Base-by-base conservation (phyloP, 2,113 vertebrate genomes). In the Scatophagus argus region DNA sequence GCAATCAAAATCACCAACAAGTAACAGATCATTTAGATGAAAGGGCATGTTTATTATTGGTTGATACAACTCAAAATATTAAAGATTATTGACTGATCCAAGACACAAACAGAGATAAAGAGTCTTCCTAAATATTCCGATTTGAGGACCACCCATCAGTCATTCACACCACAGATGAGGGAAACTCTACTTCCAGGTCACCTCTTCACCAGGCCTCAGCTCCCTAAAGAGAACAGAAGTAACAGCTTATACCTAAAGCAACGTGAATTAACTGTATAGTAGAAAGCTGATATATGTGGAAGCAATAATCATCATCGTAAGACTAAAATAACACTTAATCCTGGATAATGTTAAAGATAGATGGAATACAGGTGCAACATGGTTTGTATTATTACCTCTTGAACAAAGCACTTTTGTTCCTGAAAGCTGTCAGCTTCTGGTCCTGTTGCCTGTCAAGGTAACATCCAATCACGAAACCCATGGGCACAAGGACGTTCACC, bases 391-490 rank as follows among this genome's bases (percentile, higher is more conserved):
- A 63, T 81, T 51, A 99, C 98, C 98, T 98, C 90, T 75, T 89
- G 69, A 85, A 99, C 34, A 99, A 87, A 8, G 82, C 56, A 77
- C 98, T 99, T 93, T 97, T 98, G 91, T 99, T 99, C 84, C 96
- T 95, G 95, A 96, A 99, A 31, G 94, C 39, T 19, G 95, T 91
- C 61, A 99, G 81, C 71, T 92, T 96, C 82, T 94, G 89, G 72
- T 98, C 97, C 54, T 94, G 95, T 83, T 8, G 85, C 84, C 74
- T 95, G 91, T 99, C 98, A 31, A 97, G 70, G 65, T 98, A 99
- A 55, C 91, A 93, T 44, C 98, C 98, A 11, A 98, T 0, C 38
- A 96, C 88, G 86, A 97, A 96, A 79, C 96, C 97, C 46, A 95
- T n/a, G 0, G 98, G 97, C 27, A 98, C 94, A 5, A 99, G 60